Conservation (phyloP, 2,113 vertebrate species). For the Ameiurus melas region DNA sequence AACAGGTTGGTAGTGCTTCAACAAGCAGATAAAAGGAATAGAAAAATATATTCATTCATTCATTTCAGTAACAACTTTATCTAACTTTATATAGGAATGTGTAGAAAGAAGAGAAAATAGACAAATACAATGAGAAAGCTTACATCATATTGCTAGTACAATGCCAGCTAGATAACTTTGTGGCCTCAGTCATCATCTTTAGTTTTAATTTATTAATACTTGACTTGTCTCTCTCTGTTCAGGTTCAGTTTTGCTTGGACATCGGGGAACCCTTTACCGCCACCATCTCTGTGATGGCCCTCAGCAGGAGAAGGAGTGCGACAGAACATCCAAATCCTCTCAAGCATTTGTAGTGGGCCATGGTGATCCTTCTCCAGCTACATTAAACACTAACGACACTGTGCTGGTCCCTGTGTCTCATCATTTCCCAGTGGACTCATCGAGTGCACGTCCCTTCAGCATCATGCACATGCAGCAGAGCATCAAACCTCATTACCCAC, state of each 20-base stretch:
- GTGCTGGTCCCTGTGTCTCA: conserved; percentile 62
- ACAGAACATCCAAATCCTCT: conserved; percentile 66
- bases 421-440: conserved; percentile 58
- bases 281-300: conserved; percentile 57
- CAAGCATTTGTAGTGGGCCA: conserved; percentile 66
- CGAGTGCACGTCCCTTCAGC: conserved; percentile 63
- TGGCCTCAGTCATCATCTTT: not conserved
- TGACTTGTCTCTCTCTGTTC: not conserved
- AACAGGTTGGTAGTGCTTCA: conserved; percentile 34
- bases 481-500: conserved; percentile 57
- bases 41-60: not conserved
- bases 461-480: conserved; percentile 59
- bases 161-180: not conserved
- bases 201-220: not conserved
- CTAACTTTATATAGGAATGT: not conserved
- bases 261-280: conserved; percentile 54
- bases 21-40: not conserved
- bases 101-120: not conserved
- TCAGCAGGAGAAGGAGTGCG: conserved; percentile 55
- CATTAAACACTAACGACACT: conserved; percentile 61
- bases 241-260: conserved; percentile 50
- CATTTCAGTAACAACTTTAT: not conserved
- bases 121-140: not conserved
- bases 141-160: not conserved
- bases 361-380: conserved; percentile 54